These are phyloP conservation scores for Propithecus deckenii DNA, from an alignment of 2,797 vertebrate species.

Conservation along the genomic window DNA sequence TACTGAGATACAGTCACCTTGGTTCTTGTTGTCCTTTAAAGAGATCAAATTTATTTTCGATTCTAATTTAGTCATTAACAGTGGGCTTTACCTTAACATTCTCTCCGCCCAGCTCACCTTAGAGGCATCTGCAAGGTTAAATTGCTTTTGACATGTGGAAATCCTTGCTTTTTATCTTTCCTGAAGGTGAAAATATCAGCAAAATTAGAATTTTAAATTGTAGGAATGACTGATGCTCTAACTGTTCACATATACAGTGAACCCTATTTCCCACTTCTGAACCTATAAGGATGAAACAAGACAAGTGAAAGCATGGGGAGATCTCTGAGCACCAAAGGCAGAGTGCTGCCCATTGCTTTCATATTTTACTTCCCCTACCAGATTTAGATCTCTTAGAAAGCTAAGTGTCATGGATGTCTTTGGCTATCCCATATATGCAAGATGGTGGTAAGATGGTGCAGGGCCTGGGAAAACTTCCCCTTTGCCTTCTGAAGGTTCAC, in stretches of 20 bases:
- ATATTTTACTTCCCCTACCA: slow-evolving; percentile 4
- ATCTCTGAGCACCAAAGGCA: background rate
- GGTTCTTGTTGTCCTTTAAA: slow-evolving; percentile 17
- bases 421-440: background rate
- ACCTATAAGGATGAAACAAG: background rate
- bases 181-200: background rate
- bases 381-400: background rate
- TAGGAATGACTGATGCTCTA: background rate
- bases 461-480: background rate
- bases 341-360: background rate
- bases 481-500: background rate
- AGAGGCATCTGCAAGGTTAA: background rate
- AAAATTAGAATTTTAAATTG: slow-evolving; percentile 37
- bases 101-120: background rate
- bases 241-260: background rate
- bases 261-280: background rate
- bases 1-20: slow-evolving; percentile 27
- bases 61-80: background rate
- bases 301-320: background rate
- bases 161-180: background rate
- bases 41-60: background rate
- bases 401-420: background rate
- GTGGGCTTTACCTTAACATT: background rate
- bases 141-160: background rate
- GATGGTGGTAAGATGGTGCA: background rate